phyloP scores from a whole-genome alignment of 2,797 vertebrate genomes.

The Onychomys torridus region DNA sequence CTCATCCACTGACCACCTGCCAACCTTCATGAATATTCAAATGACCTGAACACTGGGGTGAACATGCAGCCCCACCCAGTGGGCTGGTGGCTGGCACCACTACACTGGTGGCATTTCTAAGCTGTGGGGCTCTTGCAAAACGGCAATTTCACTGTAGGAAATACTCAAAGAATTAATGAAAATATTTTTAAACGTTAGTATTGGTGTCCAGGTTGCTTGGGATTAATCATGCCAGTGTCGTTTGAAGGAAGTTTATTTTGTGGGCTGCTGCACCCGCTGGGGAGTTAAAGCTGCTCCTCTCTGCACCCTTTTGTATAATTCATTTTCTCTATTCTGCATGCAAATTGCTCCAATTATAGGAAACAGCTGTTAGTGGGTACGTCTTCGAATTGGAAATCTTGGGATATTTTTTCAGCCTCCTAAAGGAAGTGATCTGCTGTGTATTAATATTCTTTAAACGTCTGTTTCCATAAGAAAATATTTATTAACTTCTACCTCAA shows the following conservation, averaged over 20 bases:
- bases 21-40: slow-evolving; percentile 69
- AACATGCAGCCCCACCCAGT: not conserved
- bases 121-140: slow-evolving; percentile 43
- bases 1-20: slow-evolving; percentile 52
- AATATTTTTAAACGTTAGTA: not conserved
- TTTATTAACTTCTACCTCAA: slow-evolving; percentile 52
- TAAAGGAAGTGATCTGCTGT: slow-evolving; percentile 70
- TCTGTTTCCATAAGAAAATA: slow-evolving; percentile 61
- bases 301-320: slow-evolving; percentile 67
- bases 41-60: not conserved
- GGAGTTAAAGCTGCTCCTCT: slow-evolving; percentile 64
- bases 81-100: not conserved
- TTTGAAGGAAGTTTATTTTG: slow-evolving; percentile 75
- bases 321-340: slow-evolving; percentile 78
- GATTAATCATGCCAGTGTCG: slow-evolving; percentile 70
- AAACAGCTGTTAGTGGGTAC: slow-evolving; percentile 73
- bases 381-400: slow-evolving; percentile 62
- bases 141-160: not conserved
- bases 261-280: slow-evolving; percentile 46
- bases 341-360: slow-evolving; percentile 77
- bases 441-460: slow-evolving; percentile 65
- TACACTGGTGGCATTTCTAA: not conserved
- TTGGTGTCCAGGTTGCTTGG: slow-evolving; percentile 56
- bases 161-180: not conserved
- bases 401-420: slow-evolving; percentile 36